Conservation (phyloP, 2,888 invertebrate species). For the Marronus borbonicus region DNA sequence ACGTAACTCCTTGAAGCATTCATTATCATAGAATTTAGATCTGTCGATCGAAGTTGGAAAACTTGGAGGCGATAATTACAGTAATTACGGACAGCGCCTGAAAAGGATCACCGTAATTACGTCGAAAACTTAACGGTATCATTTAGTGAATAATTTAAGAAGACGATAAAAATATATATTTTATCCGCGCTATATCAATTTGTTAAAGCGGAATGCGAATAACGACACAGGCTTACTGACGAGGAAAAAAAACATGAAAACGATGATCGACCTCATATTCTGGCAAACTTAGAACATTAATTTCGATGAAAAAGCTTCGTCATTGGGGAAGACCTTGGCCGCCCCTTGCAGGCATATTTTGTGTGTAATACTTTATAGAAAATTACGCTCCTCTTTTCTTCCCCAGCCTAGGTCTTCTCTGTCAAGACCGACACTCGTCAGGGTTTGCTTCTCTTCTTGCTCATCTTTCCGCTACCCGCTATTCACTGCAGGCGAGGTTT, state of each 20-base stretch:
- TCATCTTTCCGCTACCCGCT: conserved; percentile 19
- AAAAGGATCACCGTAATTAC: conserved; percentile 2
- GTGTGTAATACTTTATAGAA: conserved; percentile 45
- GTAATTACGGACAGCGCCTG: background rate
- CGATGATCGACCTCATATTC: conserved; percentile 46
- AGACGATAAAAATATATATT: conserved; percentile 38
- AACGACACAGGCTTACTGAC: conserved; percentile 32
- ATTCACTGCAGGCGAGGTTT: conserved; percentile 41
- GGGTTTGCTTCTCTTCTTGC: conserved; percentile 19
- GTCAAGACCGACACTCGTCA: conserved; percentile 34
- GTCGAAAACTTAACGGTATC: background rate
- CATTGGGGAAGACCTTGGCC: conserved; percentile 37
- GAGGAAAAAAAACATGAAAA: conserved; percentile 42
- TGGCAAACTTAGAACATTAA: conserved; percentile 46
- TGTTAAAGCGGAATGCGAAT: conserved; percentile 41
- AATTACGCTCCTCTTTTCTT: conserved; percentile 34
- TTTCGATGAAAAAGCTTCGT: conserved; percentile 47
- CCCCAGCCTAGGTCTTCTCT: conserved; percentile 1
- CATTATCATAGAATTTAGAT: background rate
- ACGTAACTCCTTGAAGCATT: background rate
- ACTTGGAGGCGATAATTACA: conserved; percentile 2
- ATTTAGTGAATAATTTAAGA: conserved; percentile 30
- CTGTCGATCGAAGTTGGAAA: background rate
- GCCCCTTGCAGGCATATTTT: conserved; percentile 41
- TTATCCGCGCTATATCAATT: conserved; percentile 31